Evolutionary conservation across 2,113 vertebrate genomes (phyloP).

Genomic region (Nibea coibor): DNA sequence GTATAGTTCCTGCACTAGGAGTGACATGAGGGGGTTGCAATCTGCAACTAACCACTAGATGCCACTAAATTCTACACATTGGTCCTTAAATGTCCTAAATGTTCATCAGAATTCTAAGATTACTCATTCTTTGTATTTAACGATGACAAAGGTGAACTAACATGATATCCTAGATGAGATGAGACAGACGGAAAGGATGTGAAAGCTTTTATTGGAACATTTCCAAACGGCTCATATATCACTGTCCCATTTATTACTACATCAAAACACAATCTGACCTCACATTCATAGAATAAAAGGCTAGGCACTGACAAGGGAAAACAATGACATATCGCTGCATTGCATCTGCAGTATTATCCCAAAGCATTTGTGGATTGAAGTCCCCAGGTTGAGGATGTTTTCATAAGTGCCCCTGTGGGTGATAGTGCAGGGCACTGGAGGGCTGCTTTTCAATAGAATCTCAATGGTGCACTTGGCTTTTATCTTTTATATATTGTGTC

Average conservation of each 20-base stretch:
- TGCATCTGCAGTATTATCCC: slow-evolving; percentile 22
- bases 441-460: slow-evolving; percentile 26
- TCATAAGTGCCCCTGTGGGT: slow-evolving; percentile 15
- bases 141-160: background rate
- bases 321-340: slow-evolving; percentile 7
- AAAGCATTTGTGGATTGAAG: slow-evolving; percentile 14
- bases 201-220: background rate
- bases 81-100: background rate
- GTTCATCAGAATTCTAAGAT: background rate
- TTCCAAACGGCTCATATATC: slow-evolving; percentile 39
- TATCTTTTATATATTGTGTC: slow-evolving; percentile 53
- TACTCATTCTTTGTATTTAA: background rate
- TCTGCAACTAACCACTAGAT: too few relatives aligned
- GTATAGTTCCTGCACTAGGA: too few relatives aligned
- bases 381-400: slow-evolving; percentile 30
- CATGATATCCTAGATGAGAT: background rate
- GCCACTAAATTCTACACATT: too few relatives aligned
- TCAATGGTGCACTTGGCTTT: slow-evolving; percentile 52
- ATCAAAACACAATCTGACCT: slow-evolving; percentile 41
- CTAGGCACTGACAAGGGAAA: slow-evolving; percentile 1
- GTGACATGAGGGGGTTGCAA: too few relatives aligned
- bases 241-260: slow-evolving; percentile 23
- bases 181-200: background rate
- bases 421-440: slow-evolving; percentile 20
- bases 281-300: slow-evolving; percentile 23